A percentile compares a stretch with the other conserved stretches of the same genome.
phyloP scores from a whole-genome alignment of 2,888 invertebrate species.

The Hipparchia semele region DNA sequence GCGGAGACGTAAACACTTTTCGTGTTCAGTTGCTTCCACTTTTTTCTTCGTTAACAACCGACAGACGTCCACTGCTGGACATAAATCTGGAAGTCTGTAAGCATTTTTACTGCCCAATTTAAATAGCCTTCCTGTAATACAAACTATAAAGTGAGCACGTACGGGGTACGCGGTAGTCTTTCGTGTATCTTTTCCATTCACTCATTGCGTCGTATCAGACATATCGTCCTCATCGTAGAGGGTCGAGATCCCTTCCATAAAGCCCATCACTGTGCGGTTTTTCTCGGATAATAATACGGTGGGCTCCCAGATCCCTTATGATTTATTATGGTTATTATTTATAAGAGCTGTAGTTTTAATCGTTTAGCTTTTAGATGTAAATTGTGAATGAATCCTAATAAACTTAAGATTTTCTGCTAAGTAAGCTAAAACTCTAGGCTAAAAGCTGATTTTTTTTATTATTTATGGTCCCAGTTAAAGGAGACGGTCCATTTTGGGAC shows the following conservation, averaged over 20 bases:
- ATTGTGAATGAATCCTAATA: conserved; percentile 78
- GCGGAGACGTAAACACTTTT: too few species aligned
- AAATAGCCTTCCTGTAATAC: too few species aligned
- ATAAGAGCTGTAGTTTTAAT: conserved; percentile 5
- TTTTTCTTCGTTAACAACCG: too few species aligned
- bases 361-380: conserved; percentile 57
- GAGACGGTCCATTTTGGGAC: too few species aligned
- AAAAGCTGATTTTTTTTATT: conserved; percentile 30
- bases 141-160: neutral
- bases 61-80: too few species aligned
- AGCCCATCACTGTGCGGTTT: neutral
- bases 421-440: conserved; percentile 31
- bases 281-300: neutral
- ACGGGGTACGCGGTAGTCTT: neutral
- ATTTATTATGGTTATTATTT: neutral
- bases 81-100: too few species aligned
- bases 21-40: too few species aligned
- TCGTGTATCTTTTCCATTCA: neutral
- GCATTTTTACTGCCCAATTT: too few species aligned
- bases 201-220: neutral
- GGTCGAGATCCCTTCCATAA: neutral
- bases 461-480: conserved; percentile 35
- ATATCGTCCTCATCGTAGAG: neutral
- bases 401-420: conserved; percentile 48
- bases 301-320: neutral